Evolutionary conservation across 2,888 invertebrate genomes (phyloP), one percentile per base, ranked within the genome.

Genomic region (Bombyx huttoni): DNA sequence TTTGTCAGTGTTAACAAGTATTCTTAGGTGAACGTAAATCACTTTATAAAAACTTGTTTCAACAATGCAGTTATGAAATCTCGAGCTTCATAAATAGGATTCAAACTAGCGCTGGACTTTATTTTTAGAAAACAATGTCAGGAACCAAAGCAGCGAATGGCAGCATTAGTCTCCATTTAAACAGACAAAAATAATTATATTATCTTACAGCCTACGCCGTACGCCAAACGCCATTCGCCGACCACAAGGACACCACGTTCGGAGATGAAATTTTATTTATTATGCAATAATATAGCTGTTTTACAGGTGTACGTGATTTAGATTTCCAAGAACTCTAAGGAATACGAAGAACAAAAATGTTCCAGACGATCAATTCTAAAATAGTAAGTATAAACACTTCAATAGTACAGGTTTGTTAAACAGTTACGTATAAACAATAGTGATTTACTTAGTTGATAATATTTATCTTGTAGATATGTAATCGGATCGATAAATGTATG

Each of bases 51-150:
- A 24, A 24, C 24, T 24, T 24, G 5, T 24, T 24, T 24, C 24
- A 24, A 24, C 2, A 24, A 24, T 24, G 24, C 24, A 24, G 24
- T 24, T 1, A 1, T 24, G 24, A 24, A 24, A 24, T 24, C 24
- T 24, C 24, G 24, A 24, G 49, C 14, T 14, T 10, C 5, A 13
- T 40, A 35, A 56, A 54, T 24, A 24, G 24, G 58, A 53, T 56
- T 49, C 40, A 49, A 59, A 48, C 8, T 49, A 46, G 24, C n/a
- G 40, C 40, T 47, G 1, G 49, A 40, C 50, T 60, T 60, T 69
- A 70, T 67, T 70, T 68, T 62, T 55, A 55, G 61, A 63, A 40
- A 40, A 46, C 61, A 51, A 64, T 69, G 70, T 68, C 70, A 68
- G 67, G 63, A 60, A 58, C 58, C 58, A 59, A 66, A 70, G 62